Base-by-base conservation (phyloP, 2,113 vertebrate species). In the Corapipo altera region DNA sequence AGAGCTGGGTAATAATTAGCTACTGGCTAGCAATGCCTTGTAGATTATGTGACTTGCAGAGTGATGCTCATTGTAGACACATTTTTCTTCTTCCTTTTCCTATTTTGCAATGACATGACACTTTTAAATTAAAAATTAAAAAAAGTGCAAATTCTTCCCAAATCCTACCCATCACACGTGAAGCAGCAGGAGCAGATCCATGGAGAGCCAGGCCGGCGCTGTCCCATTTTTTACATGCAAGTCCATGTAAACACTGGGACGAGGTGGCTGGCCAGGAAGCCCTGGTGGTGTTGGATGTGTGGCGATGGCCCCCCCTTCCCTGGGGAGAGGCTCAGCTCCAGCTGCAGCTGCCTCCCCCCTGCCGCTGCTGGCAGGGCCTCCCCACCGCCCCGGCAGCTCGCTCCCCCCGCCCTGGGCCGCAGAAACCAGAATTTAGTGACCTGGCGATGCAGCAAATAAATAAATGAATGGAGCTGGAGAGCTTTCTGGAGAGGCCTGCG, bases 391-490 rank as follows among this genome's bases (percentile, higher is more conserved):
- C 84, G 2, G 80, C 91, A 82, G 22, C 80, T 52, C 15, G 1
- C 51, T 80, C 72, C 74, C 82, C 87, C 91, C 32, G 10, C n/a
- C 58, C 67, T 1, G 23, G 59, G 74, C 91, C 6, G 2, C 77
- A 94, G 72, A 94, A 95, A 88, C 78, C 82, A 95, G 91, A 93
- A 96, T 91, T 93, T 94, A 96, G 94, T 90, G 94, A 96, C 92
- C 93, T 96, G 95, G 92, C 85, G 39, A 88, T 91, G 90, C 79
- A 90, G 93, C 95, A 90, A 96, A 95, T 94, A 93, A 95, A 96
- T 76, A 97, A 95, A 83, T 95, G 95, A 96, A 88, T 93, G 91
- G 88, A 95, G 91, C 90, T 95, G 88, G 88, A 91, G 90, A 91
- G 82, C 59, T 74, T 96, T 95, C 93, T 96, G 95, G 95, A 97